Evolutionary conservation across 2,113 vertebrate genomes (phyloP), one percentile per base, ranked within the genome.

Genomic region (Saimiri boliviensis): DNA sequence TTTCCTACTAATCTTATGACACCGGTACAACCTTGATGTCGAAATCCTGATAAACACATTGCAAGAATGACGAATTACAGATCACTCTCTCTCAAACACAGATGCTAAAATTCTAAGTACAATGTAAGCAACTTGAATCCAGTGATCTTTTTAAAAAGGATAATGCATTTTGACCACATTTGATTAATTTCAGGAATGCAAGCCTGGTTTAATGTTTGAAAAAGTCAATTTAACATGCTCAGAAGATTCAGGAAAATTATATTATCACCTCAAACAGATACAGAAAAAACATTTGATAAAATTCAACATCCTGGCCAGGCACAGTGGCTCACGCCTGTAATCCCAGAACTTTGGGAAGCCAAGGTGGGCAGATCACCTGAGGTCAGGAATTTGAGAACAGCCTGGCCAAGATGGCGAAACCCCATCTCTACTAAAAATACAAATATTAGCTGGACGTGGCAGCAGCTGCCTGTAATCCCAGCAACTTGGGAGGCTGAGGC

Each of bases 161-260:
- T 71, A 56, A 74, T 37, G 32, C 8, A 8, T 71, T 11, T 58
- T 23, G 16, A 19, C 17, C 5, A 32, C 13, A 52, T n/a, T 47
- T 87, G 16, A 76, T 87, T 86, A 23, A 82, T 58, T 76, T 83
- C 70, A 77, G n/a, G 19, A 52, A 84, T 42, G 8, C 19, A 91
- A 42, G 11, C 40, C 73, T 96, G 66, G 49, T 23, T 94, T 77
- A 87, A 70, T 77, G 80, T 60, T 90, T 90, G 68, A 84, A 96
- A 81, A 91, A 86, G 58, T 35, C 66, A 40, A 42, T 42, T 58
- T 68, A 47, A 86, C 27, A 21, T 56, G 91, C 47, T 74, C 56
- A 94, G 47, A 58, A 82, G 74, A 68, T 45, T 2, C 42, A 79
- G 58, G 23, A 71, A 40, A 79, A 32, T 20, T n/a, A 82, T 32